Evolutionary conservation across 2,888 invertebrate genomes (phyloP).

Genomic region (Villa cingulata): DNA sequence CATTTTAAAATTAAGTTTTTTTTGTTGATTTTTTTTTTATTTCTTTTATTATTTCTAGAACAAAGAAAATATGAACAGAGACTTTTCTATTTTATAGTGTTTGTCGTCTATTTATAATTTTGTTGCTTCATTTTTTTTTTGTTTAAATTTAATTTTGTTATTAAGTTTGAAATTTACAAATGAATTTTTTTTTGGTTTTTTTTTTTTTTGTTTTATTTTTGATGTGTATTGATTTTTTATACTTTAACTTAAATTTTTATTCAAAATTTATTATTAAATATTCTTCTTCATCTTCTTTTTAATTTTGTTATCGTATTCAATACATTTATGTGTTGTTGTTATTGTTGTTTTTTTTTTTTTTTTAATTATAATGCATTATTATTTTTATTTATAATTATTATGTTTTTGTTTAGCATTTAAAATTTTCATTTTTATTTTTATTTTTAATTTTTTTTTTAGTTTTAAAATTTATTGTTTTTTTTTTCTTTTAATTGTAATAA

Average conservation of each 20-base stretch:
- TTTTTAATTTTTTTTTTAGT: background rate
- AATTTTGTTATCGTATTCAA: conserved; percentile 11
- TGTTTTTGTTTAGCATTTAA: no score
- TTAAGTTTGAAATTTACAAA: background rate
- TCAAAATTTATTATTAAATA: no score
- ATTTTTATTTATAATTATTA: background rate
- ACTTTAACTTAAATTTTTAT: background rate
- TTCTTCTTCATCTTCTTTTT: conserved; percentile 17
- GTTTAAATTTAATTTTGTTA: background rate
- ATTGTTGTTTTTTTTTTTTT: conserved; percentile 4
- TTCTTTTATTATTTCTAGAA: conserved; percentile 8
- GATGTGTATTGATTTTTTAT: background rate
- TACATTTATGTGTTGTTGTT: conserved; percentile 11
- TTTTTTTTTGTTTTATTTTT: background rate
- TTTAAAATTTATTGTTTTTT: background rate
- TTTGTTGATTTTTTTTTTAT: conserved; percentile 6
- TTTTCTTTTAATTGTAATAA: background rate
- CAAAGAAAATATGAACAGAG: conserved; percentile 11
- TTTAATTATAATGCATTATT: background rate
- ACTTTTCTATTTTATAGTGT: conserved; percentile 2
- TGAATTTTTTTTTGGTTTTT: background rate
- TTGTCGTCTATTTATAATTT: background rate
- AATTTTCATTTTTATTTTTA: background rate
- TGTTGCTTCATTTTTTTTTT: background rate
- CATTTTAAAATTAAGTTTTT: background rate